Evolutionary conservation across 2,113 vertebrate species (phyloP), one percentile per base, ranked within the genome.

Genomic region (Delphinus delphis): DNA sequence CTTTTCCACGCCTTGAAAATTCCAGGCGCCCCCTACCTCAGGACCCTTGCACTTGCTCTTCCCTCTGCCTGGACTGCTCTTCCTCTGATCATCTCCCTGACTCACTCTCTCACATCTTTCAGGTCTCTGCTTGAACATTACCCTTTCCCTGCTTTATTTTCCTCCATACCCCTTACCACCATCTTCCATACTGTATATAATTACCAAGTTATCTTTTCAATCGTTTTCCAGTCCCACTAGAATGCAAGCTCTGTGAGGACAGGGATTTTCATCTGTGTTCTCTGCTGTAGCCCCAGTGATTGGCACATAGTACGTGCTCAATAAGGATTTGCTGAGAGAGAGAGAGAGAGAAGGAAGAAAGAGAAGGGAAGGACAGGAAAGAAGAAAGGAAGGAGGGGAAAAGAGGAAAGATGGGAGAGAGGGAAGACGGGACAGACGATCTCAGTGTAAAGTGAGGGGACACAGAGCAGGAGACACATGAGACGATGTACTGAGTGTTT

Each of bases 181-280:
- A 2, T 20, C 94, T 14, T 11, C 36, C 58, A 8, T 0, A 9
- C 65, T 20, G 7, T 4, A 13, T 4, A 33, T 2, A 47, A 6
- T 70, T 11, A 5, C n/a, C 14, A 26, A 85, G 28, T 53, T 41
- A 7, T 21, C 63, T 11, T 73, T 79, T 8, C 26, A 7, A 31
- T 14, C 4, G 23, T 31, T 31, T 53, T 17, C 36, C 18, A 26
- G 60, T 41, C 77, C 58, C 47, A 3, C 33, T 18, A 53, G 53
- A 18, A 55, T 2, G 13, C 18, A 21, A 26, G 41, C 14, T 65
- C 50, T 60, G 3, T 0, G 0, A 41, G 17, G 44, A 67, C 26
- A 36, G 28, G 25, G 62, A 15, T 28, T 65, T 80, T 73, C 2
- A 33, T 44, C n/a, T 47, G 8, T 23, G 12, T 31, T 31, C 33